Percentiles rank a stretch among this genome's conserved stretches.
Conservation (phyloP, 2,888 invertebrate genomes). For the Adelphocoris suturalis region DNA sequence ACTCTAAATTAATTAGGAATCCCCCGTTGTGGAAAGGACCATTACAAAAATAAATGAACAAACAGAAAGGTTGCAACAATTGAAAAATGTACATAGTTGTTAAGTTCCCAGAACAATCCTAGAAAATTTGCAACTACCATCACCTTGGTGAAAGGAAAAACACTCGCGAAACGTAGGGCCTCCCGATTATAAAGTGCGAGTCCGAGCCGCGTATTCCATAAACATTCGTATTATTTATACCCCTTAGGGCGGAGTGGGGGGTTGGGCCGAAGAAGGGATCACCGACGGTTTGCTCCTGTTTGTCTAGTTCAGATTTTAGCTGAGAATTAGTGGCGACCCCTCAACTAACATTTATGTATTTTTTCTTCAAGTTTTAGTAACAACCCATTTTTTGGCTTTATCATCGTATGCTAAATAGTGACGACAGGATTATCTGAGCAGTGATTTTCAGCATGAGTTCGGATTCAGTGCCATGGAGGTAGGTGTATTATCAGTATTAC, state of each 20-base stretch:
- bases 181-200: conserved; percentile 63
- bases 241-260: conserved; percentile 52
- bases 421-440: conserved; percentile 35
- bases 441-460: conserved; percentile 73
- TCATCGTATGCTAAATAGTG: conserved; percentile 31
- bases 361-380: conserved; percentile 20
- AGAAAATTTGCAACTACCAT: no score
- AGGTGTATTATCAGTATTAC: conserved; percentile 60
- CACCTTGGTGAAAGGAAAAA: no score
- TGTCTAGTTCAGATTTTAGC: conserved; percentile 71
- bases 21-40: no score
- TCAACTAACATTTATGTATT: conserved; percentile 46
- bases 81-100: no score
- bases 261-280: conserved; percentile 58
- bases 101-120: no score
- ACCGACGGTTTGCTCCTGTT: conserved; percentile 60
- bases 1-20: no score
- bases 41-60: no score
- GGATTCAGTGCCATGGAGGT: conserved; percentile 75
- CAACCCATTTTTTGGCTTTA: conserved; percentile 8
- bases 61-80: no score
- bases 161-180: conserved; percentile 22
- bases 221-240: conserved; percentile 72
- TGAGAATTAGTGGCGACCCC: conserved; percentile 54
- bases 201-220: conserved; percentile 68